Evolutionary conservation across 2,113 vertebrate genomes (phyloP).

Genomic region (Pseudolaguvia tuberculata): DNA sequence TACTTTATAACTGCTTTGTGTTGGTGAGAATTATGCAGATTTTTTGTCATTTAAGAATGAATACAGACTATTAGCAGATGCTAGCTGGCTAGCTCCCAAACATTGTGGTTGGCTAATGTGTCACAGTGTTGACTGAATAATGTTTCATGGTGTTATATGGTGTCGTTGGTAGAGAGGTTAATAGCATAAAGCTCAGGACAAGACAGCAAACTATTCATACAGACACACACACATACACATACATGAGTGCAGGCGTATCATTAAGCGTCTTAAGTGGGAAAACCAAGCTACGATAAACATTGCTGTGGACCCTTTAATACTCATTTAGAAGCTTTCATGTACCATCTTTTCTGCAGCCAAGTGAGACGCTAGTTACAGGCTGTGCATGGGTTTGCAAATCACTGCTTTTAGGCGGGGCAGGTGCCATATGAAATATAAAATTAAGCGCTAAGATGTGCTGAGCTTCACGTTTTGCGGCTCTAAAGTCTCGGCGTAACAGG

Average conservation of each 20-base stretch:
- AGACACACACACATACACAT: not conserved
- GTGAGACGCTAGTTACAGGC: constrained; percentile 33
- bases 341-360: constrained; percentile 38
- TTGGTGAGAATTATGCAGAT: not conserved
- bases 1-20: not conserved
- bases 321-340: constrained; percentile 38
- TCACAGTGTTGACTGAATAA: not conserved
- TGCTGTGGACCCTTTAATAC: constrained; percentile 39
- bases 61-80: not conserved
- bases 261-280: constrained; percentile 38
- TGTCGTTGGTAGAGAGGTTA: constrained; percentile 11
- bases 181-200: constrained; percentile 10
- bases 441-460: constrained; percentile 34
- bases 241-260: constrained; percentile 18
- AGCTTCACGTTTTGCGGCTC: constrained; percentile 24
- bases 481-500: not conserved
- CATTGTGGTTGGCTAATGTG: not conserved
- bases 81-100: not conserved
- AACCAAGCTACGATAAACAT: constrained; percentile 33
- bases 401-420: constrained; percentile 36
- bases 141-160: not conserved
- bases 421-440: constrained; percentile 39
- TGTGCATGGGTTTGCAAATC: constrained; percentile 24
- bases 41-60: not conserved
- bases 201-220: not conserved